Percentiles rank a stretch among this genome's conserved stretches.
Evolutionary conservation across 1,140 invertebrate genomes (phyloP).

Genomic region (Sycophila sp.): DNA sequence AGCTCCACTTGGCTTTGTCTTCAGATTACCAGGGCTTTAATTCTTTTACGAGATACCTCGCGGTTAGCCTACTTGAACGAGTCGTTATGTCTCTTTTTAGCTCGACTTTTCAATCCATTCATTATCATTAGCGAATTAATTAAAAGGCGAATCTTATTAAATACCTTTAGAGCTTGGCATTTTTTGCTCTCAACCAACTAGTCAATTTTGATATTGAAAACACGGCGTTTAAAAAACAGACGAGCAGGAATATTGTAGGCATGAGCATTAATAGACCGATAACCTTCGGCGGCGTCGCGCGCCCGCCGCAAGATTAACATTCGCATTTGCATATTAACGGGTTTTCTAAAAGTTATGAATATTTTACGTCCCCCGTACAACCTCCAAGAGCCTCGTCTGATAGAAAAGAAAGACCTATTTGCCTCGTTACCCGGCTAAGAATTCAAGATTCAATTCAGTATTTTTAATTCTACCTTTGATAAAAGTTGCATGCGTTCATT

Average conservation of each 20-base stretch:
- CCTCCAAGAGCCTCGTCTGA: constrained; percentile 25
- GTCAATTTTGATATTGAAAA: constrained; percentile 13
- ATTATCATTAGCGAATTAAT: constrained; percentile 6
- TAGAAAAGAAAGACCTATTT: constrained; percentile 44
- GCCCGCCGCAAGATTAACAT: constrained; percentile 60
- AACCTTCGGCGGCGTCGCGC: constrained; percentile 57
- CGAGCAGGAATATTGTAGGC: constrained; percentile 45
- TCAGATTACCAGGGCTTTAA: not conserved
- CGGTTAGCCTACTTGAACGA: not conserved
- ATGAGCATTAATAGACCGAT: constrained; percentile 58
- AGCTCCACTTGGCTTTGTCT: not conserved
- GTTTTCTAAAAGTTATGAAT: constrained; percentile 68
- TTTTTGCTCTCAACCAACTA: not conserved
- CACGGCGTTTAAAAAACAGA: constrained; percentile 11
- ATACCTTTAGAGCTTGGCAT: not conserved
- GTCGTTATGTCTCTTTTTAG: not conserved
- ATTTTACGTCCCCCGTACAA: constrained; percentile 53
- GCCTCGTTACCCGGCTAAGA: constrained; percentile 46
- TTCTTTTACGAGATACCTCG: not conserved
- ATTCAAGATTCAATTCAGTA: constrained; percentile 44
- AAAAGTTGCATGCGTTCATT: constrained; percentile 42
- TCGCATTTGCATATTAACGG: constrained; percentile 67
- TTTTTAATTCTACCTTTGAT: constrained; percentile 40
- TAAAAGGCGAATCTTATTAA: not conserved
- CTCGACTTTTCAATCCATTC: not conserved